Percentiles rank a stretch among this genome's conserved stretches.
Conservation (phyloP, 2,113 vertebrate species). For the Parus major region DNA sequence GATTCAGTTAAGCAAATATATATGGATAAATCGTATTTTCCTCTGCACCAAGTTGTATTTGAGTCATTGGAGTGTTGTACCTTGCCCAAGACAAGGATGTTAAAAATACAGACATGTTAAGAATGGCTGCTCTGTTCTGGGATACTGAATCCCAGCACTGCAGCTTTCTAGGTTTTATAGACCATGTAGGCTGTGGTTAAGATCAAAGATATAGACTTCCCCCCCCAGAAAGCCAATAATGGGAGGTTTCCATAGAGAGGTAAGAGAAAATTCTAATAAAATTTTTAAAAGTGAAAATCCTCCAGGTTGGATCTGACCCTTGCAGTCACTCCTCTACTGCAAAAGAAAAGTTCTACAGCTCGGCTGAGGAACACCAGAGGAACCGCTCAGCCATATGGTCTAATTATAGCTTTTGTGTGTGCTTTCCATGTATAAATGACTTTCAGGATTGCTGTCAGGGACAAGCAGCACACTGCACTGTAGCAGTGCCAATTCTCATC, state of each 20-base stretch:
- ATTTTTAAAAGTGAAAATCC: background rate
- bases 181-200: background rate
- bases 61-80: background rate
- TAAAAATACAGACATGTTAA: background rate
- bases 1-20: background rate
- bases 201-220: background rate
- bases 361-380: background rate
- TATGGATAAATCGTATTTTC: background rate
- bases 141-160: background rate
- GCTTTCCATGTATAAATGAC: background rate
- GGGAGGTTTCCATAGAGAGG: background rate
- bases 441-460: constrained; percentile 22
- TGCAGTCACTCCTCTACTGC: background rate
- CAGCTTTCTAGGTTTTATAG: background rate
- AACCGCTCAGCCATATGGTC: background rate
- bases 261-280: background rate
- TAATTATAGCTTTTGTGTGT: constrained; percentile 1
- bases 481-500: background rate
- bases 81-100: background rate
- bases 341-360: background rate
- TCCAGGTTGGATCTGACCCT: background rate
- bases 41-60: background rate
- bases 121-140: background rate
- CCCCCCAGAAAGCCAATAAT: background rate
- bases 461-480: background rate